phyloP scores from a whole-genome alignment of 2,797 vertebrate species.

The Tarsius wallacei region DNA sequence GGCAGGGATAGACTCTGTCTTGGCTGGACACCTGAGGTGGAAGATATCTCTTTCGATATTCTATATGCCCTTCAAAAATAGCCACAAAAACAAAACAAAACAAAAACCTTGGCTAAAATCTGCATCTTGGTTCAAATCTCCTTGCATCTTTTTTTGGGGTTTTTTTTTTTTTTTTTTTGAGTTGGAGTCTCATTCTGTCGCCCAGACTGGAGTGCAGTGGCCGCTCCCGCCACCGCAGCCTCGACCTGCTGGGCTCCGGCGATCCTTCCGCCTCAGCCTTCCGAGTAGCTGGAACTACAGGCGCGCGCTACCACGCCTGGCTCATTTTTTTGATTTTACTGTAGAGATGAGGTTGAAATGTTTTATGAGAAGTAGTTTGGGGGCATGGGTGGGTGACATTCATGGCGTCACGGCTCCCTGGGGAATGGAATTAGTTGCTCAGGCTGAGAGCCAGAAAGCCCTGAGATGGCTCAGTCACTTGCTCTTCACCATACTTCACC shows the following conservation, averaged over 20 bases:
- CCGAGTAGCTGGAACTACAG: too few species aligned
- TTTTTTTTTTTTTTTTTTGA: too few species aligned
- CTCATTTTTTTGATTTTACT: too few species aligned
- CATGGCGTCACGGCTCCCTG: background rate
- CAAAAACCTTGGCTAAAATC: conserved; percentile 4
- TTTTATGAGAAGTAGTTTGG: background rate
- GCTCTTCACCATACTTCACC: background rate
- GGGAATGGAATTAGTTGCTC: background rate
- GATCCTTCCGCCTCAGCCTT: too few species aligned
- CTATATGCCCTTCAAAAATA: background rate
- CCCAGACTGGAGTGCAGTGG: too few species aligned
- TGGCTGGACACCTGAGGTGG: background rate
- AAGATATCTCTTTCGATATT: background rate
- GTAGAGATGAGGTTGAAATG: background rate
- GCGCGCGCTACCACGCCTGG: too few species aligned
- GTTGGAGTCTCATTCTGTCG: too few species aligned
- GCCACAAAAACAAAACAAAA: background rate
- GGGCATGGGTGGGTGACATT: background rate
- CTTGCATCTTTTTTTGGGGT: conserved; percentile 62
- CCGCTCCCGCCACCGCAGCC: too few species aligned
- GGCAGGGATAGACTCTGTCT: background rate
- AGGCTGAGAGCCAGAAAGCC: background rate
- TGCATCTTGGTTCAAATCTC: conserved; percentile 64
- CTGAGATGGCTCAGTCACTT: background rate
- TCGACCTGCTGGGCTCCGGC: too few species aligned